Base-by-base conservation (phyloP, 1,140 invertebrate genomes). In the Drosophila rufa region DNA sequence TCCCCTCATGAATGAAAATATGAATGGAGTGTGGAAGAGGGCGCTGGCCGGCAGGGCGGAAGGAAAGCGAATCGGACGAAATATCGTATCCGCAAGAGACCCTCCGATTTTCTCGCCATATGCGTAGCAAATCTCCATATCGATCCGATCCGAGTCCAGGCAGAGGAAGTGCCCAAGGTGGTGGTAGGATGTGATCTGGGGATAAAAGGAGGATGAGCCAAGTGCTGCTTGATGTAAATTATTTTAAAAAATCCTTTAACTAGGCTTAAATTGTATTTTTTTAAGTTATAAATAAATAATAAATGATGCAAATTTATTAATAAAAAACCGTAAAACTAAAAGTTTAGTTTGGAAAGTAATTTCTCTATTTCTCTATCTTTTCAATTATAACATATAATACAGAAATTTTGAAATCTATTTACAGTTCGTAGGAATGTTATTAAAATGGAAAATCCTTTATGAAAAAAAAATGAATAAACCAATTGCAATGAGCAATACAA, bases 1-100 rank as follows among this genome's bases (percentile, higher is more conserved):
- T 17, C 27, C 42, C 48, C 66, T 73, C 66, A 84, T 84, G 82
- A 85, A 85, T 85, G 82, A 81, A 81, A 51, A 74, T 70, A 78
- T 85, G 82, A 84, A 85, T 84, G 78, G 62, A 47, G 47, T 19
- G 55, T 19, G 55, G 22, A 40, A 1, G 43, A 9, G 19, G 36
- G 22, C 17, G 22, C 6, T 14, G 30, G 14, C 7, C 15, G 8
- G 33, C 33, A 9, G 33, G 33, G 53, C 38, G 25, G 59, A 30
- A 30, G 27, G 38, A 46, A n/a, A 12, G 38, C 55, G 59, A 65
- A 27, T 40, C 38, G 68, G 53, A 59, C 43, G 61, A 42, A 43
- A 43, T 25, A 43, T 30, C 33, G 56, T 43, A 43, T 65, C 61
- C 57, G 57, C 58, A 22, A 8, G 45, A 4, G 17, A 47, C 27